A percentile compares a stretch with the other conserved stretches of the same genome.
phyloP scores from a whole-genome alignment of 1,140 invertebrate genomes.

The Acyrthosiphon pisum region DNA sequence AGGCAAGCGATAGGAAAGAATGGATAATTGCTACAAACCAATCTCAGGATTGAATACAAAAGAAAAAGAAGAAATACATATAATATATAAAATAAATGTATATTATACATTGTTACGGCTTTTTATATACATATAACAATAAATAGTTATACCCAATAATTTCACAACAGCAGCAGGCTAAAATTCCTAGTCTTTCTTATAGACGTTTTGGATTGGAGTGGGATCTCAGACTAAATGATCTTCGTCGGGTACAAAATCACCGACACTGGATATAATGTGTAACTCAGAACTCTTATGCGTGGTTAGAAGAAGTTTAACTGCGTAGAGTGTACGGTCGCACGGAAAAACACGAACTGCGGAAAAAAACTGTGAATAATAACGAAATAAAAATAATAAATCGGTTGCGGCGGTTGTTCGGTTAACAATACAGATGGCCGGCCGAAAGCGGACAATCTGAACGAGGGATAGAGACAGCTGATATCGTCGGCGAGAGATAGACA shows the following conservation, averaged over 20 bases:
- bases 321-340: neutral
- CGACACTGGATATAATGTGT: neutral
- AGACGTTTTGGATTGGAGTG: neutral
- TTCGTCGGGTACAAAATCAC: neutral
- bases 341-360: neutral
- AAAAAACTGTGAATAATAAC: neutral
- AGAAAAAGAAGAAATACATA: no score
- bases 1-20: no score
- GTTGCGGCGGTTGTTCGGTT: neutral
- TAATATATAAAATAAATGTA: no score
- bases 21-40: no score
- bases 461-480: neutral
- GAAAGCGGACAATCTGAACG: neutral
- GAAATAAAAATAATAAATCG: constrained; percentile 6
- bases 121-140: no score
- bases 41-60: no score
- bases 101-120: no score
- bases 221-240: neutral
- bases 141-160: no score
- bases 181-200: neutral
- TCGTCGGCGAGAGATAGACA: neutral
- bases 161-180: neutral
- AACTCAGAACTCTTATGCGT: neutral
- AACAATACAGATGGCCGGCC: neutral
- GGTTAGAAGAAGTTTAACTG: neutral